Conservation (phyloP, 1,140 invertebrate species). For the Trinorchestia longiramus region DNA sequence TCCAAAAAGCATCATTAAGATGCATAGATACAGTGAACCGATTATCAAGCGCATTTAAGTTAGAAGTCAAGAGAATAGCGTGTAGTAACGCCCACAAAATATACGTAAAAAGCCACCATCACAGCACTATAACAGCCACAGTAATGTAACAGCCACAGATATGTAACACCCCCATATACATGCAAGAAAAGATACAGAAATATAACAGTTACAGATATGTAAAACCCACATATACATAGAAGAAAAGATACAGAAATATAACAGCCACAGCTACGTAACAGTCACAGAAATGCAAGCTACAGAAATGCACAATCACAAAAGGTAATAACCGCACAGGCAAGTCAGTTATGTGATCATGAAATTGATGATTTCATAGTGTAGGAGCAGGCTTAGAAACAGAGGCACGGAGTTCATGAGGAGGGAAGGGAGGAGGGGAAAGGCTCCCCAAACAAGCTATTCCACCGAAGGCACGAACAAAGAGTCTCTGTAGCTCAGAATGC, state of each 20-base stretch:
- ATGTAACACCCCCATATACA: too few relatives aligned
- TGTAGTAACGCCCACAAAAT: too few relatives aligned
- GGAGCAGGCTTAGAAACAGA: neutral
- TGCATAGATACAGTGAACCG: too few relatives aligned
- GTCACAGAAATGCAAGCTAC: neutral
- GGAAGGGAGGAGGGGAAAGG: neutral
- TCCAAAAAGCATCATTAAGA: too few relatives aligned
- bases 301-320: neutral
- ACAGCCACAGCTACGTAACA: neutral
- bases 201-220: neutral
- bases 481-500: constrained; percentile 28
- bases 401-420: neutral
- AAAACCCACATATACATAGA: neutral
- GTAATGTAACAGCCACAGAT: too few relatives aligned
- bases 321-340: neutral
- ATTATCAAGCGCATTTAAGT: too few relatives aligned
- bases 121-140: too few relatives aligned
- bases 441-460: constrained; percentile 23
- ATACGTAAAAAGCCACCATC: too few relatives aligned
- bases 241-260: neutral
- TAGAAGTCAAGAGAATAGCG: too few relatives aligned
- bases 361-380: neutral
- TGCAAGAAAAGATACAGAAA: too few relatives aligned
- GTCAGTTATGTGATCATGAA: neutral
- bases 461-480: constrained; percentile 38